Evolutionary conservation across 2,797 vertebrate genomes (phyloP).

Genomic region (Sebastes hubbsi): DNA sequence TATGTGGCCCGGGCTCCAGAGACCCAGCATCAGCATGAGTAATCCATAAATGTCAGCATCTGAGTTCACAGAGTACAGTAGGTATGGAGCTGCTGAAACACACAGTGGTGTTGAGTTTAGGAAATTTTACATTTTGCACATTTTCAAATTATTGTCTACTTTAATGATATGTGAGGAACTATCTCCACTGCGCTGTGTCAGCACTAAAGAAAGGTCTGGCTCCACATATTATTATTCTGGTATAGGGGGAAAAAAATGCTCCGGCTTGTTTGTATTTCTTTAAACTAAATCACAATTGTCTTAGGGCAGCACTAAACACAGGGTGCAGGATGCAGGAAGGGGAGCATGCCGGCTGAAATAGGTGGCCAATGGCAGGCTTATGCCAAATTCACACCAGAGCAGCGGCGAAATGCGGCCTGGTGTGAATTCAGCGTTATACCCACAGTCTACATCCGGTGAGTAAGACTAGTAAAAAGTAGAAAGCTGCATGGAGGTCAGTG

Average conservation of each 20-base stretch:
- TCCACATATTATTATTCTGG: too few species aligned
- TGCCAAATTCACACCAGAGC: not conserved
- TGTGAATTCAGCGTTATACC: too few species aligned
- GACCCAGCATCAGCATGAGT: constrained; percentile 16
- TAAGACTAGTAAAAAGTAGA: not conserved
- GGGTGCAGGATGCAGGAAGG: too few species aligned
- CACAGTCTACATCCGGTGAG: too few species aligned
- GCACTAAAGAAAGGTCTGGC: too few species aligned
- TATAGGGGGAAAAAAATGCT: too few species aligned
- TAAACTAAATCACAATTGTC: not conserved
- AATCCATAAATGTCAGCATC: constrained; percentile 53
- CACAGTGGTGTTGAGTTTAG: not conserved
- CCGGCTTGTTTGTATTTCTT: too few species aligned
- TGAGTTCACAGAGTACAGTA: constrained; percentile 11
- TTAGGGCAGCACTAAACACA: not conserved
- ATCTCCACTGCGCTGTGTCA: too few species aligned
- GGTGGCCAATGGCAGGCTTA: not conserved
- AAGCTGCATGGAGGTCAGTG: not conserved
- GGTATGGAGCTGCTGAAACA: constrained; percentile 51
- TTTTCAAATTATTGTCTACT: not conserved
- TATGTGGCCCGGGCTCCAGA: constrained; percentile 24
- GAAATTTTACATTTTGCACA: not conserved
- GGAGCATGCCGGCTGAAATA: not conserved
- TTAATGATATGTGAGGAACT: not conserved
- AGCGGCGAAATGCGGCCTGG: not conserved